Conservation (phyloP, 2,888 invertebrate species). For the Macrosiphum euphorbiae region DNA sequence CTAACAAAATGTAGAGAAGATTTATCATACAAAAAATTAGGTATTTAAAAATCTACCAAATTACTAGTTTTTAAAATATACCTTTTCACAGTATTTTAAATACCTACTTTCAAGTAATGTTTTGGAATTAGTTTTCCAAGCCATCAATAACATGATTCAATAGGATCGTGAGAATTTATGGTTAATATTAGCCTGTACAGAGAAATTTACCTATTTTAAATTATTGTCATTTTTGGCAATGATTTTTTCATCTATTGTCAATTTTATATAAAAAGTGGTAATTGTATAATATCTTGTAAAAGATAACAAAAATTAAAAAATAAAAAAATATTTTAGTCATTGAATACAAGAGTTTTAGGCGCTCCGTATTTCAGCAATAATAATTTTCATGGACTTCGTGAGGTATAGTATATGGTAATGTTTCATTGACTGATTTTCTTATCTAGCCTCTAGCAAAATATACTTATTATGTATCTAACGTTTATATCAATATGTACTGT, state of each 20-base stretch:
- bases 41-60: neutral
- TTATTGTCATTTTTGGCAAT: neutral
- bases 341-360: neutral
- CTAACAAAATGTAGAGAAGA: too few species aligned
- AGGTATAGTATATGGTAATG: neutral
- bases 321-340: too few species aligned
- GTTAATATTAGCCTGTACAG: neutral
- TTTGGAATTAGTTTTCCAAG: neutral
- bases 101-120: neutral
- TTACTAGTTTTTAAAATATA: neutral
- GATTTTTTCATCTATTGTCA: neutral
- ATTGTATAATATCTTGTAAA: too few species aligned
- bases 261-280: neutral
- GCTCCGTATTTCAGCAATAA: neutral
- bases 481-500: neutral
- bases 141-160: neutral
- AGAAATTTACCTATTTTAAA: neutral
- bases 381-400: neutral
- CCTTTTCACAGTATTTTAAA: neutral
- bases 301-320: too few species aligned
- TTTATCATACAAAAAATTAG: too few species aligned
- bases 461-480: neutral
- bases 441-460: neutral
- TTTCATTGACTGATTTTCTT: neutral
- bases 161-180: neutral